These are phyloP conservation scores for Drosophila tripunctata DNA, from an alignment of 2,888 invertebrate genomes.

Conservation along the genomic window DNA sequence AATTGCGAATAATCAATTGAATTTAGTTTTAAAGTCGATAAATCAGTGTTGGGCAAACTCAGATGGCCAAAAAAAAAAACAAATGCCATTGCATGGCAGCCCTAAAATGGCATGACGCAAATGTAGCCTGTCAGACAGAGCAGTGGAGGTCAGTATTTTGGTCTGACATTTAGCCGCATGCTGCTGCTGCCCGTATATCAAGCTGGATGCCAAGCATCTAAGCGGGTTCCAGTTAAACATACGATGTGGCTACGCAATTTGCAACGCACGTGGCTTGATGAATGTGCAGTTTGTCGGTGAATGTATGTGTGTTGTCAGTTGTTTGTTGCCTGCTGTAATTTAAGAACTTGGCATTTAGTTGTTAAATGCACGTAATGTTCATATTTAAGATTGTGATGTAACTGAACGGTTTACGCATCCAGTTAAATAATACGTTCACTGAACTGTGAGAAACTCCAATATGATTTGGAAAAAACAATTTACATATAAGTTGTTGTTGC, in stretches of 20 bases:
- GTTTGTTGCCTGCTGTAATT: slow-evolving; percentile 39
- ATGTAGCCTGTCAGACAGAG: slow-evolving; percentile 59
- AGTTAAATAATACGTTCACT: slow-evolving; percentile 1
- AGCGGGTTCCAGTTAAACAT: slow-evolving; percentile 19
- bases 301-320: slow-evolving; percentile 5
- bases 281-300: slow-evolving; percentile 37
- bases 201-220: slow-evolving; percentile 14
- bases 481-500: too few relatives aligned
- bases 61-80: slow-evolving; percentile 39
- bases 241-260: slow-evolving; percentile 62
- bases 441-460: slow-evolving; percentile 19
- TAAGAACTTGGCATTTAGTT: slow-evolving; percentile 69
- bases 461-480: slow-evolving; percentile 18
- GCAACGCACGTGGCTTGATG: slow-evolving; percentile 73
- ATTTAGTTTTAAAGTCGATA: slow-evolving; percentile 15
- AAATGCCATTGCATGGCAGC: slow-evolving; percentile 64
- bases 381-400: slow-evolving; percentile 65
- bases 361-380: slow-evolving; percentile 60
- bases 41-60: slow-evolving; percentile 15
- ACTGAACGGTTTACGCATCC: slow-evolving; percentile 61
- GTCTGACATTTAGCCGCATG: slow-evolving; percentile 62
- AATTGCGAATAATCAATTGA: slow-evolving; percentile 29
- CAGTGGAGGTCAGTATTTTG: slow-evolving; percentile 70
- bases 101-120: slow-evolving; percentile 68
- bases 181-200: slow-evolving; percentile 49